A percentile compares a stretch with the other conserved stretches of the same genome.
These are phyloP conservation scores for Podotricha telesiphe DNA, from an alignment of 2,888 invertebrate genomes.

Conservation along the genomic window DNA sequence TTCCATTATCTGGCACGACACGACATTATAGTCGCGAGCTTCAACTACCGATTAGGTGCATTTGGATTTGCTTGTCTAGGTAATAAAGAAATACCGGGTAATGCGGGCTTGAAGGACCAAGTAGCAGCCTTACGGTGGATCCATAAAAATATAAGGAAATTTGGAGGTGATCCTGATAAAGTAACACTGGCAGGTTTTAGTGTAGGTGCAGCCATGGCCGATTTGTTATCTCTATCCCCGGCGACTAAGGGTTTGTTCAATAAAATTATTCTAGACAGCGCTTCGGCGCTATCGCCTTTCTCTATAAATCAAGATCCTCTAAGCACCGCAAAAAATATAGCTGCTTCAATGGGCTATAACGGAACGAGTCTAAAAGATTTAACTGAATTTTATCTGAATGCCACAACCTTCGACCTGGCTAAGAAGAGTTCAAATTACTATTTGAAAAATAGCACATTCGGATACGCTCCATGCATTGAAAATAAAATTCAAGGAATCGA, in stretches of 20 bases:
- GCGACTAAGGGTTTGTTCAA: slow-evolving; percentile 65
- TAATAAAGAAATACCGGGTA: slow-evolving; percentile 87
- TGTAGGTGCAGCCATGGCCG: slow-evolving; percentile 86
- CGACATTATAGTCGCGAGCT: slow-evolving; percentile 86
- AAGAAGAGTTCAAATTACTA: slow-evolving; percentile 67
- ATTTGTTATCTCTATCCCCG: slow-evolving; percentile 64
- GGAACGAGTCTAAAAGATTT: slow-evolving; percentile 66
- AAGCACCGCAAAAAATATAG: slow-evolving; percentile 69
- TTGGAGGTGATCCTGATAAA: slow-evolving; percentile 91
- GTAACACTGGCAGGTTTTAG: slow-evolving; percentile 93
- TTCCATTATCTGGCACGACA: slow-evolving; percentile 86
- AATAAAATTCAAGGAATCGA: slow-evolving; percentile 57
- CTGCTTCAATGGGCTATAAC: slow-evolving; percentile 67
- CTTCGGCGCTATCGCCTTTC: slow-evolving; percentile 70
- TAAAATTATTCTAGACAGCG: slow-evolving; percentile 73
- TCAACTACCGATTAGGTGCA: slow-evolving; percentile 88
- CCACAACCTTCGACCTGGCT: slow-evolving; percentile 55
- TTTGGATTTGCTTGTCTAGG: slow-evolving; percentile 87
- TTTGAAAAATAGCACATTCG: slow-evolving; percentile 72
- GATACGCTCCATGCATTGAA: slow-evolving; percentile 74
- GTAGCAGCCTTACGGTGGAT: slow-evolving; percentile 90
- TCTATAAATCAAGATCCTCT: slow-evolving; percentile 70
- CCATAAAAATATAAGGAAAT: slow-evolving; percentile 87
- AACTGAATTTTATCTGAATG: slow-evolving; percentile 68
- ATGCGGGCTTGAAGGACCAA: slow-evolving; percentile 93